Evolutionary conservation across 1,140 invertebrate genomes (phyloP).

Genomic region (Ceratoteleas bidentatus): DNA sequence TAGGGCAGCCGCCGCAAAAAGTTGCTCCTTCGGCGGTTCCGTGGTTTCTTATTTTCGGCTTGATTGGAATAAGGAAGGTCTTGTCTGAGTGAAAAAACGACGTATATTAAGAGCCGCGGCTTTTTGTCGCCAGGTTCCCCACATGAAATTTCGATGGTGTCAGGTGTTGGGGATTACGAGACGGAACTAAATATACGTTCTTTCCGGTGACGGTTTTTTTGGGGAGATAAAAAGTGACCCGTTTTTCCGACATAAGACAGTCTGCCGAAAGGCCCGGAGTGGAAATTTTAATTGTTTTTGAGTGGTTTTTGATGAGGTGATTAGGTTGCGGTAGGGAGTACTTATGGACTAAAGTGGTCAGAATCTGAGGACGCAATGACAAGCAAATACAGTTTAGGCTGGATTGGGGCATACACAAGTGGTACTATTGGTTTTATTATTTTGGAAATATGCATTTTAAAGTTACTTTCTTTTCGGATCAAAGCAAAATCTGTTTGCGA

Average conservation of each 20-base stretch:
- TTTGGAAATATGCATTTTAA: too few species aligned
- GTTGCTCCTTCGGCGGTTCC: slow-evolving; percentile 23
- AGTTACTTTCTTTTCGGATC: too few species aligned
- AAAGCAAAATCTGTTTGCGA: too few species aligned
- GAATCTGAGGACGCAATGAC: too few species aligned
- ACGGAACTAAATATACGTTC: slow-evolving; percentile 61
- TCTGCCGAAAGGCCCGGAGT: slow-evolving; percentile 21
- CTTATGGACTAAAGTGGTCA: too few species aligned
- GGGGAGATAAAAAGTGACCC: slow-evolving; percentile 40
- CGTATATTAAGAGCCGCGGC: not conserved
- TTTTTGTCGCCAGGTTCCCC: slow-evolving; percentile 17
- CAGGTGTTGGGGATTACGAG: slow-evolving; percentile 54
- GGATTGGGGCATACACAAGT: too few species aligned
- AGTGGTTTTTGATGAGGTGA: too few species aligned
- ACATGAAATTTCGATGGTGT: slow-evolving; percentile 23
- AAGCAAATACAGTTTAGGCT: too few species aligned
- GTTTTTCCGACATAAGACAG: slow-evolving; percentile 34
- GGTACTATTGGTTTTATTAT: too few species aligned
- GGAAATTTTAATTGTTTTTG: too few species aligned
- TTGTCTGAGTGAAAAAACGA: slow-evolving; percentile 29
- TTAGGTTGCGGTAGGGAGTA: too few species aligned
- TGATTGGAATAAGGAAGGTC: slow-evolving; percentile 50
- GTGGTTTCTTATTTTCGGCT: slow-evolving; percentile 35
- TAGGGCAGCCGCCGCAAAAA: slow-evolving; percentile 50
- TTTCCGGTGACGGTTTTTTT: slow-evolving; percentile 44